Base-by-base conservation (phyloP, 2,113 vertebrate species). In the Coptodon bakossiorum region DNA sequence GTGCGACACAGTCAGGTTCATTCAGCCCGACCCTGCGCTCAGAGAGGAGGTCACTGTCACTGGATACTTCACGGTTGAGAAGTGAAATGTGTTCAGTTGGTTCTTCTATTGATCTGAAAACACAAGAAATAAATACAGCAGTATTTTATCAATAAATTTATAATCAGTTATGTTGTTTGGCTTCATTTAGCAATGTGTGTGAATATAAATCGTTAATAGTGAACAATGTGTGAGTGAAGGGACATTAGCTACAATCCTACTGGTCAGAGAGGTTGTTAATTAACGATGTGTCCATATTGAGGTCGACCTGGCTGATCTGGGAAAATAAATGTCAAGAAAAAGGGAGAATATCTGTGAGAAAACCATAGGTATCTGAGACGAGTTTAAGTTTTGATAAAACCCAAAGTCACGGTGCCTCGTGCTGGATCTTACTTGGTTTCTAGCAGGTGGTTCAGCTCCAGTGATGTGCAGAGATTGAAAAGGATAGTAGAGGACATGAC, bases 401-500 rank as follows among this genome's bases (percentile, higher is more conserved):
- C 0, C 24, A 76, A 76, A 76, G 71, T 78, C 45, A 12, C 7
- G 3, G 27, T 31, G 27, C 16, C 27, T 50, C 4, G 1, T 34
- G 45, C 27, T 52, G 16, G 73, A 52, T 61, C 82, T 81, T 87
- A 95, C 93, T 80, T 88, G 82, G 52, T 66, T 52, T 40, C 80
- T 89, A 52, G 22, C 7, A 3, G 22, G 34, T 17, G 81, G 93
- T 54, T 93, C 95, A 54, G 95, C 91, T 6, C 95, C 52, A n/a
- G 96, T 89, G 61, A 82, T 66, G 45, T 95, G 91, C 80, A 98
- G 96, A 84, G 91, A 93, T 9, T 83, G 68, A 43, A 93, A 80
- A 1, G 97, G 97, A 87, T 98, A 98, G 90, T 96, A 97, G n/a
- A 97, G 96, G 16, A 98, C 92, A 57, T 96, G 89, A 83, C 97